phyloP scores from a whole-genome alignment of 2,113 vertebrate species.

The Rhinopomastus cyanomelas region DNA sequence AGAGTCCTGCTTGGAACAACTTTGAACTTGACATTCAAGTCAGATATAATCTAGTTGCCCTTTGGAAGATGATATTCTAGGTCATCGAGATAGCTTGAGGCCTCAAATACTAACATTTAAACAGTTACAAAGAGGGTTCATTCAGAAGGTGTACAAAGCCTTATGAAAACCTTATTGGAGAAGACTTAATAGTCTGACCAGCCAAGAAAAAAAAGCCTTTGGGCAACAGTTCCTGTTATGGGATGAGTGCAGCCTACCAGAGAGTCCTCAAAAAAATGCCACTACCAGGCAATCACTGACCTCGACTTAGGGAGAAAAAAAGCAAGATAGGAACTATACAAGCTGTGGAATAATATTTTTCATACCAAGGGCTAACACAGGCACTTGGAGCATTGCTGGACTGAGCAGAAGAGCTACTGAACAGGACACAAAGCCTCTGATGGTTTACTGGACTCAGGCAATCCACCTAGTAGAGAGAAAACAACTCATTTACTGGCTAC shows the following conservation, averaged over 20 bases:
- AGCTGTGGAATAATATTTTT: neutral
- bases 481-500: neutral
- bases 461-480: conserved; percentile 84
- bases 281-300: neutral
- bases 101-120: neutral
- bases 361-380: conserved; percentile 97
- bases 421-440: conserved; percentile 95
- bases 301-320: neutral
- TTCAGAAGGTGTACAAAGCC: neutral
- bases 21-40: neutral
- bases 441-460: conserved; percentile 92
- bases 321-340: neutral
- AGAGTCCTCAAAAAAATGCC: neutral
- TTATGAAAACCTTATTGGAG: neutral
- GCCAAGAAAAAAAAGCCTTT: neutral
- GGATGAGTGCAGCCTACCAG: neutral
- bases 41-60: neutral
- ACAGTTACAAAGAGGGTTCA: neutral
- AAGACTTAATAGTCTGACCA: neutral
- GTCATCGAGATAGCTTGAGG: neutral
- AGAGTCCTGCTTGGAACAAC: neutral
- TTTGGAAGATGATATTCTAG: neutral
- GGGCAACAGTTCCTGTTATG: neutral
- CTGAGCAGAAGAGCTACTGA: conserved; percentile 94
- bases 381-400: conserved; percentile 96